phyloP scores from a whole-genome alignment of 2,113 vertebrate species.

The Aegithalos caudatus region DNA sequence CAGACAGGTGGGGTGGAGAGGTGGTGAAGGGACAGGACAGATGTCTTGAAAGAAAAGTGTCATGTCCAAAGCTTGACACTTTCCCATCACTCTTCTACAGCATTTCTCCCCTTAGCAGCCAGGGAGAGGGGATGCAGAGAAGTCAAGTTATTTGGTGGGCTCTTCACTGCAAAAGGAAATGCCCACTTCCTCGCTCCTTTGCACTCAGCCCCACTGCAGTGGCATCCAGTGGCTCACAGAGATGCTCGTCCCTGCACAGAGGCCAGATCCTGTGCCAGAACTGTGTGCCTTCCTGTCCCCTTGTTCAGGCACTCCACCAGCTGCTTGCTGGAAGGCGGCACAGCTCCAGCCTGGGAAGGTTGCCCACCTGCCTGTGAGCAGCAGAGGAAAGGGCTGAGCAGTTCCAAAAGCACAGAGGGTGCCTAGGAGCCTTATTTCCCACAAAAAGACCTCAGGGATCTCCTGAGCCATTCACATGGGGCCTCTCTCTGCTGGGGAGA shows the following conservation, averaged over 20 bases:
- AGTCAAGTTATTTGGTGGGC: neutral
- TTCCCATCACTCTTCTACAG: neutral
- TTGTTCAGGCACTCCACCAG: neutral
- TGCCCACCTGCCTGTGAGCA: neutral
- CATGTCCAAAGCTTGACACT: neutral
- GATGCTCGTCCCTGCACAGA: neutral
- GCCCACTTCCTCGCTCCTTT: rapidly evolving
- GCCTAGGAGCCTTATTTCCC: neutral
- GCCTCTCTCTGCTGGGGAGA: neutral
- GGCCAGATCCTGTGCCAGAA: neutral
- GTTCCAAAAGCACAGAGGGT: neutral
- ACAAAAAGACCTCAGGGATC: neutral
- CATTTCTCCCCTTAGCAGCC: neutral
- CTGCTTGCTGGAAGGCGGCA: neutral
- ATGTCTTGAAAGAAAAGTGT: neutral
- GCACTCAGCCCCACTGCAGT: neutral
- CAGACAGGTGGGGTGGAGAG: neutral
- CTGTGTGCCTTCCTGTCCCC: rapidly evolving
- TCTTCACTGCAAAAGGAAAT: neutral
- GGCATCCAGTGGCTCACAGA: neutral
- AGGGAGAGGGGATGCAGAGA: neutral
- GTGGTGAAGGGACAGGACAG: neutral
- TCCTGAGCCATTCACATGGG: neutral
- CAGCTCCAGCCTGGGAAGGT: neutral
- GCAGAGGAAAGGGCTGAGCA: neutral